phyloP scores from a whole-genome alignment of 2,113 vertebrate species.

The Pelvicachromis taeniatus region DNA sequence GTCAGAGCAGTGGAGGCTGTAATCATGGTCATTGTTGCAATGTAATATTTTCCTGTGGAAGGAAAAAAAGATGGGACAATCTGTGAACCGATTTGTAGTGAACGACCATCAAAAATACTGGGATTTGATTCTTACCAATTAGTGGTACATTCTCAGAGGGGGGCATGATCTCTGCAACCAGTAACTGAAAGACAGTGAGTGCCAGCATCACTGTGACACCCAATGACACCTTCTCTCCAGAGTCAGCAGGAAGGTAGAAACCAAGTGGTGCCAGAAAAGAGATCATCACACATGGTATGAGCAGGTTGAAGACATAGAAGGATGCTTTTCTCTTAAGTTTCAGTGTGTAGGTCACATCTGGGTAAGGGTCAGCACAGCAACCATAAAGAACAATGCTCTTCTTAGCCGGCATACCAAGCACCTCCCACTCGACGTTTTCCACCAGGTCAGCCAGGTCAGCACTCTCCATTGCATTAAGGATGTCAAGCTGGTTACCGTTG shows the following conservation, averaged over 20 bases:
- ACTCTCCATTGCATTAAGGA: slow-evolving; percentile 68
- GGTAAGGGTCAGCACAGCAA: slow-evolving; percentile 91
- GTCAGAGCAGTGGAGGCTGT: slow-evolving; percentile 86
- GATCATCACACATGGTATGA: slow-evolving; percentile 89
- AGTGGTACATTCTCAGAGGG: slow-evolving; percentile 88
- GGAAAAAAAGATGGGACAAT: not conserved
- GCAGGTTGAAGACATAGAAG: slow-evolving; percentile 89
- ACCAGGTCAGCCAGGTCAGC: slow-evolving; percentile 85
- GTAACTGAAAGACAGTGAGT: slow-evolving; percentile 88
- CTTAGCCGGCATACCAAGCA: slow-evolving; percentile 84
- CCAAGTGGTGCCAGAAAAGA: slow-evolving; percentile 87
- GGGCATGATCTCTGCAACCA: slow-evolving; percentile 91
- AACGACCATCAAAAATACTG: not conserved
- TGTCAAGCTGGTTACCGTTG: slow-evolving; percentile 86
- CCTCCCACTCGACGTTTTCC: slow-evolving; percentile 89
- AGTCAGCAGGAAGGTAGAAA: slow-evolving; percentile 89
- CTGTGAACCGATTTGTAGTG: not conserved
- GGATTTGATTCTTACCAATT: slow-evolving; percentile 76
- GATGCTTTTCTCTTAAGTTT: slow-evolving; percentile 82
- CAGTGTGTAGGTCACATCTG: slow-evolving; percentile 86
- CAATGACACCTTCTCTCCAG: slow-evolving; percentile 88
- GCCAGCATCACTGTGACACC: slow-evolving; percentile 90
- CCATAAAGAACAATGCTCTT: slow-evolving; percentile 81
- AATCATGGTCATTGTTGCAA: slow-evolving; percentile 92
- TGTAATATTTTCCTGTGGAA: slow-evolving; percentile 86